Evolutionary conservation across 1,140 invertebrate species (phyloP), one percentile per base, ranked within the genome.

Genomic region (Portunus trituberculatus): DNA sequence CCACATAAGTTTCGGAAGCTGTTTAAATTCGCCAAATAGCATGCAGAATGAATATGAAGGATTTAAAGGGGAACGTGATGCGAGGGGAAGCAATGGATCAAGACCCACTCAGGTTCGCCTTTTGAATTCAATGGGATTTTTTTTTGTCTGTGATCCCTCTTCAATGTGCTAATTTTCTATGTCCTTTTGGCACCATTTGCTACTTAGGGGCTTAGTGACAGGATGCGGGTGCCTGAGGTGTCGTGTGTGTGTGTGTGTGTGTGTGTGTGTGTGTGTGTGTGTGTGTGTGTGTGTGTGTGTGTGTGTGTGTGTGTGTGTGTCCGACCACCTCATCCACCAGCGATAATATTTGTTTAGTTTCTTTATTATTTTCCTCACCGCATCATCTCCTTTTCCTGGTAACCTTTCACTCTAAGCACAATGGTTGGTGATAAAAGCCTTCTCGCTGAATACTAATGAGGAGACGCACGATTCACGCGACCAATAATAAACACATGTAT

Each of bases 251-350:
- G 86, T 88, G 86, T 88, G 28, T 29, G 28, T 59, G 52, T 59
- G 52, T 59, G 52, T 59, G 52, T 59, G 2, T 59, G 86, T 88
- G 86, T 88, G 86, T 88, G 86, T 88, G 28, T 29, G 86, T 29
- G 31, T 29, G 86, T 88, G 86, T 88, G 86, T 88, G 86, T 88
- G 28, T 29, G 28, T 52, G 86, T 29, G 31, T 29, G 86, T 88
- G 86, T 88, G 86, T 88, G 86, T 88, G 28, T 29, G 28, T 59
- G 52, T 59, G 52, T 59, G 52, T 59, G 52, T 59, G 2, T 59
- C 1, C 20, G 52, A 16, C 0, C 52, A 59, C 20, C 20, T 59
- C 6, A 12, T 59, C 20, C 52, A 59, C 6, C 52, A 59, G 12
- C 10, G 52, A 20, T 59, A 59, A 59, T 59, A 59, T 20, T 59